phyloP scores from a whole-genome alignment of 2,797 vertebrate genomes.

The Microctenopoma stevenorrisi region DNA sequence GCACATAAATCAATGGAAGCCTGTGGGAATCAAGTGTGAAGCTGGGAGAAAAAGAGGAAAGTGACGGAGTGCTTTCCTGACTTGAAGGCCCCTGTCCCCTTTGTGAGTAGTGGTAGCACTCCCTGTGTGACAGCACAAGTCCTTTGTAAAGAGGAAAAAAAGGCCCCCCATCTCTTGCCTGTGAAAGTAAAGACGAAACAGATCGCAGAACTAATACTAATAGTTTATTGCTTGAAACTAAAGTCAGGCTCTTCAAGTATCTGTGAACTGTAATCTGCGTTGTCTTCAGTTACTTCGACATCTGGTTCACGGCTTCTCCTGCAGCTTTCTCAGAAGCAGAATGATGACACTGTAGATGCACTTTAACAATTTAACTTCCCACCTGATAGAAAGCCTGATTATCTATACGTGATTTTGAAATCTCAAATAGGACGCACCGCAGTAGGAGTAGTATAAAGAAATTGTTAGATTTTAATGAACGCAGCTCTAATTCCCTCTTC shows the following conservation, averaged over 20 bases:
- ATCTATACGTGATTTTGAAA: constrained; percentile 28
- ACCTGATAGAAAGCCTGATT: constrained; percentile 22
- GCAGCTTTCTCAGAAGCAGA: constrained; percentile 32
- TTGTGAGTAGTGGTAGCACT: constrained; percentile 67
- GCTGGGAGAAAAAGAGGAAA: constrained; percentile 51
- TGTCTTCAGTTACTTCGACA: constrained; percentile 42
- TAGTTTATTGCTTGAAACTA: constrained; percentile 47
- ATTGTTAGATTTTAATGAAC: constrained; percentile 71
- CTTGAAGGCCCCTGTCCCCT: constrained; percentile 69
- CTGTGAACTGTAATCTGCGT: constrained; percentile 43
- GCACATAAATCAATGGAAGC: constrained; percentile 72
- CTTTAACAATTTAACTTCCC: constrained; percentile 41
- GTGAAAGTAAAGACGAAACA: constrained; percentile 36
- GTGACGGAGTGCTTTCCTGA: constrained; percentile 49
- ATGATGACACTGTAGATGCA: constrained; percentile 49
- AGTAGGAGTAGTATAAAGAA: constrained; percentile 56
- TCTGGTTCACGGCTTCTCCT: constrained; percentile 41
- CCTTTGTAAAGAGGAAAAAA: constrained; percentile 55
- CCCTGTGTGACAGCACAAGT: constrained; percentile 63
- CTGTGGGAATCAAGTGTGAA: constrained; percentile 76
- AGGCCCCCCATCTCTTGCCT: constrained; percentile 39
- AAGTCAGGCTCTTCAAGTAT: constrained; percentile 48
- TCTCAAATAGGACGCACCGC: constrained; percentile 56
- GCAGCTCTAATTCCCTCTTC: constrained; percentile 70
- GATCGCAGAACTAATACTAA: constrained; percentile 60